Conservation (phyloP, 2,888 invertebrate genomes). For the Creontiades dilutus region DNA sequence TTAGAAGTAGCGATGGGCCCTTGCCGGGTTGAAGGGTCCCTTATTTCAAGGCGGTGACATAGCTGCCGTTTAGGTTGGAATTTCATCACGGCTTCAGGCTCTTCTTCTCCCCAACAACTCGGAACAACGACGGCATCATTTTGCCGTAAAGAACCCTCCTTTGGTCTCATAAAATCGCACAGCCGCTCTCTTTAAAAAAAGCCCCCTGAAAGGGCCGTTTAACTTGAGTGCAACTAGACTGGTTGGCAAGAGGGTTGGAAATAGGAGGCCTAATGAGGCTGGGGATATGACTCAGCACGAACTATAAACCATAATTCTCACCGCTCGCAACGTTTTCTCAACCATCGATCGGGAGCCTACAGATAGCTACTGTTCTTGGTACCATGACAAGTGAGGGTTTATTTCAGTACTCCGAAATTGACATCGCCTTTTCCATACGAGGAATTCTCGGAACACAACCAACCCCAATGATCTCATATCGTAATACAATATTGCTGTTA, state of each 20-base stretch:
- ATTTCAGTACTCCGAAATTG: too few species aligned
- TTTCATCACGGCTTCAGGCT: background rate
- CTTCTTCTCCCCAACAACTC: background rate
- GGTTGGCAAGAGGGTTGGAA: background rate
- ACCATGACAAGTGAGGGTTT: too few species aligned
- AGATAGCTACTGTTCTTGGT: too few species aligned
- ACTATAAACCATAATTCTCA: background rate
- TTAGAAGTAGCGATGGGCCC: background rate
- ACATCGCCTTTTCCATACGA: too few species aligned
- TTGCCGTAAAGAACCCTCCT: background rate
- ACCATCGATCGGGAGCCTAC: too few species aligned
- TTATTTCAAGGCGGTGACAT: background rate
- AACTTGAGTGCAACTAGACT: background rate
- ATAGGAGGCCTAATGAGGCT: background rate
- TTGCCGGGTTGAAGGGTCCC: background rate
- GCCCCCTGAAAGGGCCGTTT: background rate
- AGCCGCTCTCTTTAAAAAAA: background rate
- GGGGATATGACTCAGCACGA: background rate
- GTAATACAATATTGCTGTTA: too few species aligned
- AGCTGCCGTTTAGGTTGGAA: background rate
- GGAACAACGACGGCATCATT: slow-evolving; percentile 21
- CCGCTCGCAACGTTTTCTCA: background rate
- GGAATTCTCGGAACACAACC: too few species aligned
- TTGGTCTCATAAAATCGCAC: background rate
- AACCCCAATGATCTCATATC: too few species aligned